Conservation (phyloP, 2,888 invertebrate genomes). For the Volucella zonaria region DNA sequence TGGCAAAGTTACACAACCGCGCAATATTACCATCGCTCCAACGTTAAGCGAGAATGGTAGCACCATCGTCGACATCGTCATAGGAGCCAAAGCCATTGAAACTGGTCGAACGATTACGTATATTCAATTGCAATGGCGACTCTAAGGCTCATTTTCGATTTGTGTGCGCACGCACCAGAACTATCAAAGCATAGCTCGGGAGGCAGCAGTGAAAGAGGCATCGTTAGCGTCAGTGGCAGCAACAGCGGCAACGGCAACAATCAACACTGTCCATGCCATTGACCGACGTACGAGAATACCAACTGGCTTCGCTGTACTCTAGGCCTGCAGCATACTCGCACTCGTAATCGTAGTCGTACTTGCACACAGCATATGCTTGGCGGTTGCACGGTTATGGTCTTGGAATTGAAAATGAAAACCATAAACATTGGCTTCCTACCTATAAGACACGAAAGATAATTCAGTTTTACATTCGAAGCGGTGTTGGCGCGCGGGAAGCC, state of each 20-base stretch:
- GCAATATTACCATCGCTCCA: background rate
- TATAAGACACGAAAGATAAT: slow-evolving; percentile 1
- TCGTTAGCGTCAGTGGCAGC: background rate
- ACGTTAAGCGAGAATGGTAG: slow-evolving; percentile 48
- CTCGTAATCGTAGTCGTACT: too few species aligned
- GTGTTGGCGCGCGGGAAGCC: slow-evolving; percentile 31
- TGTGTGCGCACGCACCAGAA: slow-evolving; percentile 60
- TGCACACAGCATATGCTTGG: slow-evolving; percentile 11
- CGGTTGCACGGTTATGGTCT: slow-evolving; percentile 59
- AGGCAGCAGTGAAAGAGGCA: background rate
- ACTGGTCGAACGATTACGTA: slow-evolving; percentile 34
- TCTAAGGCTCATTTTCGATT: slow-evolving; percentile 36
- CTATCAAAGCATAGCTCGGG: background rate
- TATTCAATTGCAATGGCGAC: slow-evolving; percentile 39
- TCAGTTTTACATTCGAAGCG: slow-evolving; percentile 49
- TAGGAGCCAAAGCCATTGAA: background rate
- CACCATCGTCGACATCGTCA: slow-evolving; percentile 47
- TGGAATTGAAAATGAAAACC: slow-evolving; percentile 71
- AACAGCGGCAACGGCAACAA: slow-evolving; percentile 9
- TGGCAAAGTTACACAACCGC: slow-evolving; percentile 24
- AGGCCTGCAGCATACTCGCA: background rate
- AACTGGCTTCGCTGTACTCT: slow-evolving; percentile 60
- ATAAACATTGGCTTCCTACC: slow-evolving; percentile 55
- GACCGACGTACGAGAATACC: slow-evolving; percentile 59
- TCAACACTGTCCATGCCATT: slow-evolving; percentile 69